These are phyloP conservation scores for Apis florea DNA, from an alignment of 1,140 invertebrate species.

Conservation along the genomic window DNA sequence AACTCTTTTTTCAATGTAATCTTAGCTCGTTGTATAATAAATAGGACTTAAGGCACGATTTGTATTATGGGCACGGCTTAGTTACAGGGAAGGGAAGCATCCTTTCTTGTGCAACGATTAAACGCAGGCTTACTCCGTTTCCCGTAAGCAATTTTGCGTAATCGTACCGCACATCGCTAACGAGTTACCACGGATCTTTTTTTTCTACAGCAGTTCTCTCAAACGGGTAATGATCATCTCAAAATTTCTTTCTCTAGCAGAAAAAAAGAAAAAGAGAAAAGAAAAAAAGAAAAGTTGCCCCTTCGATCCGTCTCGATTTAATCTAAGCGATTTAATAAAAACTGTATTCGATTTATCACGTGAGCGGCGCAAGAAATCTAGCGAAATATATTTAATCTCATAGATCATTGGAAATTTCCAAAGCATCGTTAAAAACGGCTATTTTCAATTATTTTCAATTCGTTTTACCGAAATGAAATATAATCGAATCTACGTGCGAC, in stretches of 20 bases:
- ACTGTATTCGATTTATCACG: not conserved
- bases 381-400: not conserved
- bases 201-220: conserved; percentile 8
- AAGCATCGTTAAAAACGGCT: not conserved
- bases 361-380: not conserved
- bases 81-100: conserved; percentile 33
- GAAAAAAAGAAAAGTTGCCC: not conserved
- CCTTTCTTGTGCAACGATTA: conserved; percentile 61
- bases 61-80: not conserved
- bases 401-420: not conserved
- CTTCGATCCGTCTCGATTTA: not conserved
- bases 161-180: conserved; percentile 54
- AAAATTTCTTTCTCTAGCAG: not conserved
- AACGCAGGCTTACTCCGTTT: conserved; percentile 66
- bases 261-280: too few species aligned
- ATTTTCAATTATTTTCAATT: too few species aligned
- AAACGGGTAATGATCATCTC: not conserved
- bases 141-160: conserved; percentile 74
- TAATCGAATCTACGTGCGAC: conserved; percentile 17
- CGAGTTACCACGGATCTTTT: conserved; percentile 37
- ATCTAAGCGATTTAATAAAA: not conserved
- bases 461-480: not conserved
- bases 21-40: too few species aligned
- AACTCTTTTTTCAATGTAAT: not conserved
- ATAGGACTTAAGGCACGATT: not conserved